These are phyloP conservation scores for Nannobrachium achirus DNA, from an alignment of 2,113 vertebrate species.

Conservation along the genomic window DNA sequence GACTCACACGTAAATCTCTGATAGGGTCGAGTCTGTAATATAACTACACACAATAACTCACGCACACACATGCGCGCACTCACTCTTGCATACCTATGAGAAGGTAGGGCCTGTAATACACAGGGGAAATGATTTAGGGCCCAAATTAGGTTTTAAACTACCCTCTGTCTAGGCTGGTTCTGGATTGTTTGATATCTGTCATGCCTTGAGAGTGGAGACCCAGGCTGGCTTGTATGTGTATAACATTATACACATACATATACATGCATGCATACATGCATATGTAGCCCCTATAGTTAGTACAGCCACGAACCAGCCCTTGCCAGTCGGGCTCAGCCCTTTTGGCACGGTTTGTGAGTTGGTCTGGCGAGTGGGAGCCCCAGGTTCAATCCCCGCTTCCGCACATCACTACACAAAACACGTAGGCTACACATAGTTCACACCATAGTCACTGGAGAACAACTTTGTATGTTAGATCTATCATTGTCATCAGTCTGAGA, in stretches of 20 bases:
- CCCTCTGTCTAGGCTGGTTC: slow-evolving; percentile 73
- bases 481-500: no score
- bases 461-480: no score
- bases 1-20: no score
- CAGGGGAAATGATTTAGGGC: slow-evolving; percentile 83
- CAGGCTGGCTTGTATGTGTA: neutral
- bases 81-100: slow-evolving; percentile 74
- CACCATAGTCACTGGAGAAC: neutral
- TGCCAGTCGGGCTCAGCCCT: no score
- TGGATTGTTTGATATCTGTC: slow-evolving; percentile 74
- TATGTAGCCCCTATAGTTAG: no score
- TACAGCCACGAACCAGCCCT: no score
- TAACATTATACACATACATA: neutral
- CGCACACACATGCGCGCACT: slow-evolving; percentile 32
- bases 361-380: no score
- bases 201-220: slow-evolving; percentile 40
- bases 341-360: no score
- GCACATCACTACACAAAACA: no score
- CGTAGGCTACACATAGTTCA: neutral
- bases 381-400: no score
- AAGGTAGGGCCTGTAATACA: slow-evolving; percentile 80
- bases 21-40: no score
- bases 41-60: slow-evolving; percentile 28
- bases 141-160: slow-evolving; percentile 81
- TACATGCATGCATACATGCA: neutral